Conservation (phyloP, 2,888 invertebrate genomes). For the Mechanitis messenoides region DNA sequence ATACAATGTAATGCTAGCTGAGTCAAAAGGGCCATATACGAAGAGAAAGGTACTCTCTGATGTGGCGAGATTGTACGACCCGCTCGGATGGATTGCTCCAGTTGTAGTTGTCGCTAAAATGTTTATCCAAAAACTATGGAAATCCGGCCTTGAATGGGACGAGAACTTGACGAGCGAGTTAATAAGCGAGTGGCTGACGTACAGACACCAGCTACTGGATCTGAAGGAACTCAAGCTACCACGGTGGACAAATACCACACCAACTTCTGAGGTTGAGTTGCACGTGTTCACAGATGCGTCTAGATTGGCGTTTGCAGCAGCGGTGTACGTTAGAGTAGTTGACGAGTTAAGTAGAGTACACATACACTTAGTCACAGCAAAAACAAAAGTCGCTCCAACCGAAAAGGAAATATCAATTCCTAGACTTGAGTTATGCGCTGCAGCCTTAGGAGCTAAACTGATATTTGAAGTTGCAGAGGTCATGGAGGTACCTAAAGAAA, state of each 20-base stretch:
- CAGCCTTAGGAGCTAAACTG: constrained; percentile 28
- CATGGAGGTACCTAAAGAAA: constrained; percentile 24
- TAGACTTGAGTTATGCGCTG: constrained; percentile 32
- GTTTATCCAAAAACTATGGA: constrained; percentile 30
- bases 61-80: constrained; percentile 33
- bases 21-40: constrained; percentile 14
- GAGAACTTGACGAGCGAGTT: constrained; percentile 19
- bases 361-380: constrained; percentile 26
- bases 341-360: constrained; percentile 12
- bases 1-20: constrained; percentile 24
- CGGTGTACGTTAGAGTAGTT: constrained; percentile 24
- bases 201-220: constrained; percentile 13
- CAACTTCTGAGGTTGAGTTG: constrained; percentile 15
- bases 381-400: constrained; percentile 33
- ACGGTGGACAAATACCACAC: constrained; percentile 20
- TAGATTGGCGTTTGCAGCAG: constrained; percentile 26
- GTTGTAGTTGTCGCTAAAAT: constrained; percentile 27
- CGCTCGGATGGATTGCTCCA: constrained; percentile 34
- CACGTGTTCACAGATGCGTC: constrained; percentile 31
- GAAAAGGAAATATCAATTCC: constrained; percentile 30
- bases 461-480: constrained; percentile 26
- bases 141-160: constrained; percentile 26
- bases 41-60: constrained; percentile 31
- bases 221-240: constrained; percentile 22
- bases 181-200: constrained; percentile 21